Evolutionary conservation across 2,888 invertebrate species (phyloP).

Genomic region (Xanthorhoe spadicearia): DNA sequence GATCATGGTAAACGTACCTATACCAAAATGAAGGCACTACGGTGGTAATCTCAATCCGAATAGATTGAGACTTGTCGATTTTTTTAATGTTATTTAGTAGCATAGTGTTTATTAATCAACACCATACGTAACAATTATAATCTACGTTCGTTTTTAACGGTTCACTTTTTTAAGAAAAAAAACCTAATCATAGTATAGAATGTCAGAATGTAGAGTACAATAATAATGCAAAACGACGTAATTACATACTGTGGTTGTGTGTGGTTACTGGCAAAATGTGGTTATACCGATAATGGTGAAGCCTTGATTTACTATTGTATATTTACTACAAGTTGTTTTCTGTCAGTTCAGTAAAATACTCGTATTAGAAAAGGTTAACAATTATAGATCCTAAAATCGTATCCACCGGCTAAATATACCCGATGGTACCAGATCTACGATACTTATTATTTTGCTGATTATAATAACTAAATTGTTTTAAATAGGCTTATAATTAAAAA

Average conservation of each 20-base stretch:
- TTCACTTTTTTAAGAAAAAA: neutral
- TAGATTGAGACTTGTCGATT: too few relatives aligned
- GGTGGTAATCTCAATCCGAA: too few relatives aligned
- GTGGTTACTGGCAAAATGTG: neutral
- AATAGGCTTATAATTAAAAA: too few relatives aligned
- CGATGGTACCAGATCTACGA: too few relatives aligned
- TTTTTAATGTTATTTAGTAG: neutral
- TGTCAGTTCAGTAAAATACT: too few relatives aligned
- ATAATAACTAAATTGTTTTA: neutral
- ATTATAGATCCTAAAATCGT: too few relatives aligned
- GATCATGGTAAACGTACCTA: too few relatives aligned
- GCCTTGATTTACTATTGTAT: neutral
- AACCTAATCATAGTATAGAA: neutral
- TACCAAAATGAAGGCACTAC: too few relatives aligned
- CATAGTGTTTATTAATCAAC: neutral
- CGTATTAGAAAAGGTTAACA: too few relatives aligned
- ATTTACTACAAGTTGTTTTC: neutral
- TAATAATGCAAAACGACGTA: neutral
- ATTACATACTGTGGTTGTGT: neutral
- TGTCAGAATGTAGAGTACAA: slow-evolving; percentile 2
- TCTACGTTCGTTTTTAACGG: neutral
- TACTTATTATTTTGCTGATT: too few relatives aligned
- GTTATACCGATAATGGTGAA: neutral
- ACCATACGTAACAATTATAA: neutral
- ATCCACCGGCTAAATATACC: too few relatives aligned